Evolutionary conservation across 2,888 invertebrate genomes (phyloP), one percentile per base, ranked within the genome.

Genomic region (Andrena haemorrhoa): DNA sequence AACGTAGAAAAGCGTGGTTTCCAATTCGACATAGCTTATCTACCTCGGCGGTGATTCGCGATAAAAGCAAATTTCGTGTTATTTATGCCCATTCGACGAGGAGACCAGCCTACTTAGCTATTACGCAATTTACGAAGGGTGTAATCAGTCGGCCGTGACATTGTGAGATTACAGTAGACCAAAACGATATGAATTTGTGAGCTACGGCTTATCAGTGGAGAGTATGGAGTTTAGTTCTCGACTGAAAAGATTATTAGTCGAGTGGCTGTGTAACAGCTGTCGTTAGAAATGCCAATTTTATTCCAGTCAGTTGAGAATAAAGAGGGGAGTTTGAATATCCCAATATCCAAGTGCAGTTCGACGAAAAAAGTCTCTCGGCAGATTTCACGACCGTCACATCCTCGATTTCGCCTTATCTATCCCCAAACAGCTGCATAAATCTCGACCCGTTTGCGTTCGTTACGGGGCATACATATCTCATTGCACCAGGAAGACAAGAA

Each of bases 91-190:
- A n/a, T 53, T 82, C 63, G 26, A 71, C 65, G 60, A 26, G 47
- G 2, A 10, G 31, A 53, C 33, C 47, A 53, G 23, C 49, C 49
- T 31, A 65, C 41, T 61, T 63, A 53, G 69, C 78, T 73, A 65
- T 61, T 64, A 69, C 68, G 68, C 75, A 60, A 84, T 63, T 84
- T 61, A 73, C 61, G 35, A 60, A 72, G 69, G 82, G 69, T 51
- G 72, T 61, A 80, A 75, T 72, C 61, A 26, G 10, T 56, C 56
- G 23, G 12, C 56, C 56, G 56, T 20, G 23, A 56, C 56, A 23
- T 23, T 10, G 23, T 0, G 26, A 23, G 56, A 61, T 63, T 63
- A 53, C 49, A 35, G 66, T 68, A 31, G 66, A 33, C 47, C 29
- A 35, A 51, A 56, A 29, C 63, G 74, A 75, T 56, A 68, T 33